phyloP scores from a whole-genome alignment of 2,113 vertebrate species.

The Phoenicopterus ruber region DNA sequence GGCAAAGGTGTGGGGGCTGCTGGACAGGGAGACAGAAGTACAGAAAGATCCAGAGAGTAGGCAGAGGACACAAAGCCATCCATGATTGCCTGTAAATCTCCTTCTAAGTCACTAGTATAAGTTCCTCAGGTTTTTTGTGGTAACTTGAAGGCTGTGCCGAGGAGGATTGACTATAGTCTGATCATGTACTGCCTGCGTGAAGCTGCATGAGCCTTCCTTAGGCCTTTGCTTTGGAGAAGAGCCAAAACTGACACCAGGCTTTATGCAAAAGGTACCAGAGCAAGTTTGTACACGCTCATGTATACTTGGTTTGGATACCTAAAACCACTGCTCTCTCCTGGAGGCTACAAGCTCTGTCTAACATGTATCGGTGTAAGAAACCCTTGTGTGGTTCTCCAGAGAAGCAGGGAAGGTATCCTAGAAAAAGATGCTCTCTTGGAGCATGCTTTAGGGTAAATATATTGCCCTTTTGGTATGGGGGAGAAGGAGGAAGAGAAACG shows the following conservation, averaged over 20 bases:
- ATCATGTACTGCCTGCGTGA: neutral
- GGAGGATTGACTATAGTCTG: neutral
- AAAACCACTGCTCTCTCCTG: neutral
- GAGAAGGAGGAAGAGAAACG: neutral
- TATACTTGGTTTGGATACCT: neutral
- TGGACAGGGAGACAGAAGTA: neutral
- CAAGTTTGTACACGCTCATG: neutral
- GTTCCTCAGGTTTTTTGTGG: neutral
- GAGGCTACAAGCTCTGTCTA: neutral
- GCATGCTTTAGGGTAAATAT: neutral
- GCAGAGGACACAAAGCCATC: neutral
- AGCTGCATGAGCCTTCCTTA: neutral
- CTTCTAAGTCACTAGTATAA: neutral
- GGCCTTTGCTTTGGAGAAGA: neutral
- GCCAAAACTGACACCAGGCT: neutral
- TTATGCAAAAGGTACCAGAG: neutral
- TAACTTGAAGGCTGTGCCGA: neutral
- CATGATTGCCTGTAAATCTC: neutral
- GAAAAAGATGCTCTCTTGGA: neutral
- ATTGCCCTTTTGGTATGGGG: neutral
- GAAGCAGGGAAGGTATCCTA: neutral
- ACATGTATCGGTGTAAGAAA: neutral
- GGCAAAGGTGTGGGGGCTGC: neutral
- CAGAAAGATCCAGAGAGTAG: neutral
- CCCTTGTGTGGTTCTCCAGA: neutral